A percentile compares a stretch with the other conserved stretches of the same genome.
Evolutionary conservation across 2,888 invertebrate genomes (phyloP).

Genomic region (Napeogenes sylphis): DNA sequence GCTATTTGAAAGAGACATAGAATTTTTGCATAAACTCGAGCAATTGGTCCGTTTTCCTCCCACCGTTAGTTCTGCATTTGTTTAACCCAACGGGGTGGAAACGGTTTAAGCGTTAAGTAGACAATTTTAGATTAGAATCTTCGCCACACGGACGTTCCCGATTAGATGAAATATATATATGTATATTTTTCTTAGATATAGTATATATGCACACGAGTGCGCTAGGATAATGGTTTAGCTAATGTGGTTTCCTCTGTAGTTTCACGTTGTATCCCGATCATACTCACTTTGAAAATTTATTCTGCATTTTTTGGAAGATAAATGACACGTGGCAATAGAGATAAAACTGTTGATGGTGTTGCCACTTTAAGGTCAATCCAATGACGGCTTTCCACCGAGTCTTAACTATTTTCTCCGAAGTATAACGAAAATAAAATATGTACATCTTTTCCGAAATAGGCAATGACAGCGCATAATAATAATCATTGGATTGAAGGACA

Average conservation of each 20-base stretch:
- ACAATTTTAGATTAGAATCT: conserved; percentile 58
- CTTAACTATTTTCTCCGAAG: too few species aligned
- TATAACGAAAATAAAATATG: too few species aligned
- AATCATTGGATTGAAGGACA: neutral
- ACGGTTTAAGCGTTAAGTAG: conserved; percentile 53
- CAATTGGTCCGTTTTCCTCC: neutral
- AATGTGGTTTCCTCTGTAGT: conserved; percentile 2
- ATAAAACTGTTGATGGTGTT: neutral
- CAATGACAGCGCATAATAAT: neutral
- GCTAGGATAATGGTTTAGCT: conserved; percentile 1
- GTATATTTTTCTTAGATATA: conserved; percentile 50
- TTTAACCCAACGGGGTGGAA: conserved; percentile 15
- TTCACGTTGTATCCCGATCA: conserved; percentile 1
- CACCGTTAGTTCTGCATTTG: conserved; percentile 7
- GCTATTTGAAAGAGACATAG: neutral
- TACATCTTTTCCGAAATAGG: too few species aligned
- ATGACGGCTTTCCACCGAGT: too few species aligned
- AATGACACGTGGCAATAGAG: too few species aligned
- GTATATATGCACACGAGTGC: conserved; percentile 21
- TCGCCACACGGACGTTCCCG: conserved; percentile 45
- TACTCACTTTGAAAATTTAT: neutral
- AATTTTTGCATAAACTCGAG: neutral
- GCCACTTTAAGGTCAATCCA: neutral
- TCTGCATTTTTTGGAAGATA: too few species aligned
- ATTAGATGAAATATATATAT: conserved; percentile 45